These are phyloP conservation scores for Thecocarcelia acutangulata DNA, from an alignment of 2,888 invertebrate species.

Conservation along the genomic window DNA sequence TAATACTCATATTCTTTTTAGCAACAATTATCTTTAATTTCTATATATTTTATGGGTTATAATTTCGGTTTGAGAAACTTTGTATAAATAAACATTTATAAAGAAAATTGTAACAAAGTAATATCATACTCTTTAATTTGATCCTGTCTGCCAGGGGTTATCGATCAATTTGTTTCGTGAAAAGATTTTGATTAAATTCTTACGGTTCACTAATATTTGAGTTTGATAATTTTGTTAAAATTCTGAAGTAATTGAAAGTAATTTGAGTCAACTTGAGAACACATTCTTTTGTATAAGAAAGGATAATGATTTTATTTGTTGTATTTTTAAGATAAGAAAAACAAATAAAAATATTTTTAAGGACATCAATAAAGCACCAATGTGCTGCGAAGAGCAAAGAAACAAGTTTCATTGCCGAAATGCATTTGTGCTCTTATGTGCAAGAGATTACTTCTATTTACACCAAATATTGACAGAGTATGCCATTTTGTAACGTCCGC, in stretches of 20 bases:
- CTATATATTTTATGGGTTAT: conserved; percentile 43
- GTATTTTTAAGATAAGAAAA: neutral
- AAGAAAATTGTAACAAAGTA: conserved; percentile 27
- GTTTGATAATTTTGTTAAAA: conserved; percentile 37
- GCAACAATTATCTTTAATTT: conserved; percentile 52
- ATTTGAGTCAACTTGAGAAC: conserved; percentile 60
- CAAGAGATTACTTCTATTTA: no score
- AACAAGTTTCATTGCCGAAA: no score
- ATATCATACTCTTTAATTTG: conserved; percentile 17
- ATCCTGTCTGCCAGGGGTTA: conserved; percentile 14
- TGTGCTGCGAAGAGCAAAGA: no score
- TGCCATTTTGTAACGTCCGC: no score
- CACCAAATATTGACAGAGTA: no score
- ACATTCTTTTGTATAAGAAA: neutral
- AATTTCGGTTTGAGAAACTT: conserved; percentile 37
- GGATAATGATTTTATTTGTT: conserved; percentile 1
- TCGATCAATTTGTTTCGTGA: conserved; percentile 43
- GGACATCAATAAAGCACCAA: no score
- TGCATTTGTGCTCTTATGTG: no score
- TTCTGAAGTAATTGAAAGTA: conserved; percentile 57
- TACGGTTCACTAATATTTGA: conserved; percentile 10
- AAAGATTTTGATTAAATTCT: neutral
- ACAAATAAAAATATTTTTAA: conserved; percentile 15
- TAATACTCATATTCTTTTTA: conserved; percentile 30
- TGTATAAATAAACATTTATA: neutral